phyloP scores from a whole-genome alignment of 2,113 vertebrate genomes.

The Psilopsiagon aurifrons region DNA sequence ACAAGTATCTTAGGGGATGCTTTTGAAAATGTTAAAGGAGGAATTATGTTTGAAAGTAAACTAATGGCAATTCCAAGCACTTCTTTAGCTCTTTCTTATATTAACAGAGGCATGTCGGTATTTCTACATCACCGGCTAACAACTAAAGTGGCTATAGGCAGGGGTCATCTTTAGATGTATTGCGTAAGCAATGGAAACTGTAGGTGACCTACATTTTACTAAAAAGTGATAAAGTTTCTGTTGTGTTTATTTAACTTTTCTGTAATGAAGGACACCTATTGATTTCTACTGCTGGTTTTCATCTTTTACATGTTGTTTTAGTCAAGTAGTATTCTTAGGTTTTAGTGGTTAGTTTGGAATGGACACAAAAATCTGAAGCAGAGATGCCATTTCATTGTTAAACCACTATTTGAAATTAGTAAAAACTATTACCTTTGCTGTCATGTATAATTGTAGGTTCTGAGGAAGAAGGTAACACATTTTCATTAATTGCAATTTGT shows the following conservation, averaged over 20 bases:
- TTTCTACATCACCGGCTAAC: background rate
- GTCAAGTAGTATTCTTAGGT: background rate
- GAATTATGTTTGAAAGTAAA: background rate
- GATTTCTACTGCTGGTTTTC: background rate
- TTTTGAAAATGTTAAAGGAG: background rate
- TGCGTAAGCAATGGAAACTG: background rate
- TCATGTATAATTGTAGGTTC: background rate
- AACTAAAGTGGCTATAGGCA: conserved; percentile 4
- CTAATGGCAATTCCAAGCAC: background rate
- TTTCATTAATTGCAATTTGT: background rate
- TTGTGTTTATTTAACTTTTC: background rate
- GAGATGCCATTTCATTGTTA: background rate
- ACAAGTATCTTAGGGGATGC: background rate
- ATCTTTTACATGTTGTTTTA: background rate
- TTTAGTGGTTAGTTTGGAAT: background rate
- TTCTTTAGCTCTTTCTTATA: background rate
- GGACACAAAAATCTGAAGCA: background rate
- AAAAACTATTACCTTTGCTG: background rate
- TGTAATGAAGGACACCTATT: background rate
- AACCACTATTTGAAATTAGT: background rate
- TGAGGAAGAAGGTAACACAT: background rate
- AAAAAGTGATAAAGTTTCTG: conserved; percentile 10
- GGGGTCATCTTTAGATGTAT: background rate
- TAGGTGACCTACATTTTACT: conserved; percentile 39
- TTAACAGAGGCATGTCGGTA: background rate